Evolutionary conservation across 2,888 invertebrate genomes (phyloP).

Genomic region (Dasypogon diadema): DNA sequence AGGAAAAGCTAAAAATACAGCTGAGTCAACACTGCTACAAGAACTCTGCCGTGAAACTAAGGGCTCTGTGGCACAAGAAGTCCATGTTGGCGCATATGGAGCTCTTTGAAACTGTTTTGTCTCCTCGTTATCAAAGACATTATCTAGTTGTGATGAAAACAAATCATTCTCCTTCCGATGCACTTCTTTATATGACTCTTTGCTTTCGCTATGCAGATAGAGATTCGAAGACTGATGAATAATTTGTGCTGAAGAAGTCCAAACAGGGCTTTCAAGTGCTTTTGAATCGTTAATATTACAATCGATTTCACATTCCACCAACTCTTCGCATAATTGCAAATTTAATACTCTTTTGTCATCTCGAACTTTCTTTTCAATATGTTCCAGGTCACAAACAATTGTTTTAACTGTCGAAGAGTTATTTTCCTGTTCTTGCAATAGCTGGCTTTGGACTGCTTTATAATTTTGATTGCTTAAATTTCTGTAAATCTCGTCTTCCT

Average conservation of each 20-base stretch:
- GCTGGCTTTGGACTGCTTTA: constrained; percentile 86
- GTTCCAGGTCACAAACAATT: constrained; percentile 80
- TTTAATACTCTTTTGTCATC: constrained; percentile 60
- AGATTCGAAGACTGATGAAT: constrained; percentile 66
- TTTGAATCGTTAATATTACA: constrained; percentile 31
- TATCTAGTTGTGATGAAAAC: constrained; percentile 78
- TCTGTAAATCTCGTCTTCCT: constrained; percentile 85
- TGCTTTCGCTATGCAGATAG: constrained; percentile 44
- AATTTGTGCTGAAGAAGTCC: constrained; percentile 67
- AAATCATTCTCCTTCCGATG: constrained; percentile 70
- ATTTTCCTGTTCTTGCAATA: constrained; percentile 52
- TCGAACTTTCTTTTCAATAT: constrained; percentile 67
- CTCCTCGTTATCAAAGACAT: constrained; percentile 79
- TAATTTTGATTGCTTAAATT: constrained; percentile 88
- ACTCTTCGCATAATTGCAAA: constrained; percentile 54
- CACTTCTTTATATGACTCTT: constrained; percentile 24
- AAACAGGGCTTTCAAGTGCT: constrained; percentile 61
- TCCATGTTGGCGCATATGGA: constrained; percentile 66
- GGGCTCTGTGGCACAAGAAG: constrained; percentile 62
- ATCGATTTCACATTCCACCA: background rate
- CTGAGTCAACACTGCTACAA: constrained; percentile 82
- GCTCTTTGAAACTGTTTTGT: constrained; percentile 58
- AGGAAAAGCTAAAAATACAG: constrained; percentile 74
- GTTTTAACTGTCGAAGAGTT: constrained; percentile 74
- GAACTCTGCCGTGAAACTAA: constrained; percentile 74